These are phyloP conservation scores for Hemiscyllium ocellatum DNA, from an alignment of 2,113 vertebrate genomes.

Conservation along the genomic window DNA sequence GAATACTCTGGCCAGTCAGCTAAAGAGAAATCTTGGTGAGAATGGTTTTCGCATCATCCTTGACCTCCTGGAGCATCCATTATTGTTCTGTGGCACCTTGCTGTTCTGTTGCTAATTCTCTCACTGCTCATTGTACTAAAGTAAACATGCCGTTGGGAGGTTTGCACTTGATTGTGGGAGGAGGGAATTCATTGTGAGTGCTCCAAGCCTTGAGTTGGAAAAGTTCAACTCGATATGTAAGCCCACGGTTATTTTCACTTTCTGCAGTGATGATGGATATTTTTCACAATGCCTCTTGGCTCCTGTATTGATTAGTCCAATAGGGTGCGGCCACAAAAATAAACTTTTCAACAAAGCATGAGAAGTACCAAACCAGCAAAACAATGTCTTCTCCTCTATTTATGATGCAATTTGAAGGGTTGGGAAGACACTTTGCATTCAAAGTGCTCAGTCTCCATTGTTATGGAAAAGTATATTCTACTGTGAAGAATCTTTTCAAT, in stretches of 20 bases:
- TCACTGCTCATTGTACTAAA: neutral
- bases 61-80: neutral
- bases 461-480: neutral
- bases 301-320: neutral
- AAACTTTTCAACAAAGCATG: neutral
- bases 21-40: neutral
- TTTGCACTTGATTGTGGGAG: neutral
- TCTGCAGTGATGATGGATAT: neutral
- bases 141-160: neutral
- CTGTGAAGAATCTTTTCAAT: neutral
- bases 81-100: neutral
- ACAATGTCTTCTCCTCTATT: too few relatives aligned
- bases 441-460: neutral
- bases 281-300: neutral
- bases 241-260: neutral
- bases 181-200: neutral
- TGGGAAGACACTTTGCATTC: neutral
- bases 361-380: neutral
- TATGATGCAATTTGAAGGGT: neutral
- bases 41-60: neutral
- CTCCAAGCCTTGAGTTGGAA: neutral
- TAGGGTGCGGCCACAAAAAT: neutral
- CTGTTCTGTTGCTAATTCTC: neutral
- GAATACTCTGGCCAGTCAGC: neutral
- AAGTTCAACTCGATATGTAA: neutral